Base-by-base conservation (phyloP, 2,113 vertebrate species). In the Halichoeres trimaculatus region DNA sequence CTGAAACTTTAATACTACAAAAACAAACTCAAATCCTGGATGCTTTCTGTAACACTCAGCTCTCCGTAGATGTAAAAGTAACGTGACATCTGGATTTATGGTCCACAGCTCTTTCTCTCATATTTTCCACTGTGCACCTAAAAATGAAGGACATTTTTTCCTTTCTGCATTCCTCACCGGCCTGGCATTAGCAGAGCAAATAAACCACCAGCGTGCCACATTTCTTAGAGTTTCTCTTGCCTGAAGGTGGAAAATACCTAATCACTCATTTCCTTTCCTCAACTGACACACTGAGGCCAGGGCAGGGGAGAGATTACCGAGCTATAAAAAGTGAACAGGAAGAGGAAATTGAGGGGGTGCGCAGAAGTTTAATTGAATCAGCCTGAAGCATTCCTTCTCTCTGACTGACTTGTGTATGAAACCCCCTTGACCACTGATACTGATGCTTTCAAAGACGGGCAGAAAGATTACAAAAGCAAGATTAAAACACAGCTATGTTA, bases 231-330 rank as follows among this genome's bases (percentile, higher is more conserved):
- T 54, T 64, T 79, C 64, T 83, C 16, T 50, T 67, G 76, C 59
- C 81, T 74, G 50, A 56, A 35, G 69, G 78, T 81, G 68, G 12
- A 78, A 85, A 84, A 80, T 41, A 74, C 40, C 69, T 88, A 91
- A 93, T 89, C 64, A 75, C 81, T 89, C 74, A 85, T 88, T 92
- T 94, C 89, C 92, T 83, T 65, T 70, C 23, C 62, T 78, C 60
- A 11, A 47, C 64, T 79, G 36, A 56, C 74, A 62, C 56, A 51
- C 48, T 13, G 58, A 69, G 76, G 81, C 69, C 54, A 9, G 30
- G 48, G 43, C 70, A 20, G 79, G 77, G 77, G 76, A 71, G 71
- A 83, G 56, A 85, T 87, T 71, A 85, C 51, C 8, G 41, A 38
- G 66, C 60, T 78, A 62, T 26, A 71, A 81, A 83, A 69, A 54